Evolutionary conservation across 1,140 invertebrate genomes (phyloP).

Genomic region (Campoletis sonorensis): DNA sequence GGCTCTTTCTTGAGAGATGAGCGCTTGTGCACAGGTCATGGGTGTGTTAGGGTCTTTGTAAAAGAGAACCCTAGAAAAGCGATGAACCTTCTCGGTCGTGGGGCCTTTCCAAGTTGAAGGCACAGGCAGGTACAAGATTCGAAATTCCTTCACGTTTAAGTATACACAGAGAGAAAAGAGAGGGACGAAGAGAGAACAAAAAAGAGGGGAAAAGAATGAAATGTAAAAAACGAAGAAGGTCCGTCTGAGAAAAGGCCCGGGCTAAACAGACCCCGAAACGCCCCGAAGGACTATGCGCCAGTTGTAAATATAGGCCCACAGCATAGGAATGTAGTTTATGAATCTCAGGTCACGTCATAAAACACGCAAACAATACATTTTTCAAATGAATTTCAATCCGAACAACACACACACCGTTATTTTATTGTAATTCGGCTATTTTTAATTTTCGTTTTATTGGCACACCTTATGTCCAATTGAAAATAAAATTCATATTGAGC

Average conservation of each 20-base stretch:
- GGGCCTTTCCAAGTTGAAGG: background rate
- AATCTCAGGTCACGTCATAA: background rate
- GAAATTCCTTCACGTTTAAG: constrained; percentile 47
- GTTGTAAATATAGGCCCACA: background rate
- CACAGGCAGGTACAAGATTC: constrained; percentile 8
- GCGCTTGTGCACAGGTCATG: constrained; percentile 12
- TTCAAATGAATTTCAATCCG: background rate
- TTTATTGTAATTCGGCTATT: no score
- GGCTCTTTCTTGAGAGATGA: background rate
- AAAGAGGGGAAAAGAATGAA: background rate
- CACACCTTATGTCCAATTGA: background rate
- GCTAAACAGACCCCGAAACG: constrained; percentile 25
- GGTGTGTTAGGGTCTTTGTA: background rate
- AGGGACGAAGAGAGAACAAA: background rate
- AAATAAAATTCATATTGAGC: background rate
- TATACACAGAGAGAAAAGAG: background rate
- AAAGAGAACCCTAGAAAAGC: constrained; percentile 10
- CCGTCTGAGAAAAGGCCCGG: constrained; percentile 24
- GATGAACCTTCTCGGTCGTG: constrained; percentile 5
- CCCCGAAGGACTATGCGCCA: constrained; percentile 11
- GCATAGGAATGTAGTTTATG: constrained; percentile 17
- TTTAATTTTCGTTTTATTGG: background rate
- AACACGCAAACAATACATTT: background rate
- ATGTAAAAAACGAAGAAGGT: constrained; percentile 8
- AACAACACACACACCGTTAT: background rate